Evolutionary conservation across 2,888 invertebrate genomes (phyloP).

Genomic region (Sipunculus nudus): DNA sequence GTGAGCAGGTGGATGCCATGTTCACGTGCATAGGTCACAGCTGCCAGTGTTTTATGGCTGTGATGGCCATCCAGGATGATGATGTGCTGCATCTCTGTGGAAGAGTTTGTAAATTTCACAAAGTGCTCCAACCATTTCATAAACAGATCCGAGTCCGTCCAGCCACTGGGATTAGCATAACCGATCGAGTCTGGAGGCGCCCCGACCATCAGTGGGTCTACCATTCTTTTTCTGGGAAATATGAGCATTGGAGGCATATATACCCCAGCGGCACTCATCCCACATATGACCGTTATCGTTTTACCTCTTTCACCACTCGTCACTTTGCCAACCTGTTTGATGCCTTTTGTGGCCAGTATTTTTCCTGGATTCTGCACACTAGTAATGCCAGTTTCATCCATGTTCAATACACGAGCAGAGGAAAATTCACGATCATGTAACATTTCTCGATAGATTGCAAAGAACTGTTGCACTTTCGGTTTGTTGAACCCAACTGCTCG

Average conservation of each 20-base stretch:
- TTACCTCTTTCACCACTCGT: conserved; percentile 35
- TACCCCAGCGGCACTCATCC: conserved; percentile 36
- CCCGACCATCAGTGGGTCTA: conserved; percentile 46
- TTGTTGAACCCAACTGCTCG: conserved; percentile 35
- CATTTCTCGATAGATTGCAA: conserved; percentile 7
- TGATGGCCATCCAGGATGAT: too few species aligned
- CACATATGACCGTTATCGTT: conserved; percentile 34
- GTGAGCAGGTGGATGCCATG: conserved; percentile 56
- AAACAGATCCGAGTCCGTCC: conserved; percentile 46
- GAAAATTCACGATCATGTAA: conserved; percentile 2
- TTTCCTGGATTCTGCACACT: conserved; percentile 30
- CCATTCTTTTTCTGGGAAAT: conserved; percentile 54
- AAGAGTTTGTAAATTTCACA: too few species aligned
- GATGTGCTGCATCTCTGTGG: too few species aligned
- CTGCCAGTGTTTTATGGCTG: too few species aligned
- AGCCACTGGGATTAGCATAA: conserved; percentile 49
- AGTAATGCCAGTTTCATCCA: conserved; percentile 34
- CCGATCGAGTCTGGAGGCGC: too few species aligned
- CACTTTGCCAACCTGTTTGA: conserved; percentile 1
- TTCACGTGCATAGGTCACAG: too few species aligned
- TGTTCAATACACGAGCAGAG: conserved; percentile 24
- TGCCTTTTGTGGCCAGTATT: conserved; percentile 25
- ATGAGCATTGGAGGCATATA: conserved; percentile 42
- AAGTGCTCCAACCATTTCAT: conserved; percentile 62
- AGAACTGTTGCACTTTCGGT: conserved; percentile 26